Base-by-base conservation (phyloP, 2,113 vertebrate genomes). In the Atrichornis clamosus region DNA sequence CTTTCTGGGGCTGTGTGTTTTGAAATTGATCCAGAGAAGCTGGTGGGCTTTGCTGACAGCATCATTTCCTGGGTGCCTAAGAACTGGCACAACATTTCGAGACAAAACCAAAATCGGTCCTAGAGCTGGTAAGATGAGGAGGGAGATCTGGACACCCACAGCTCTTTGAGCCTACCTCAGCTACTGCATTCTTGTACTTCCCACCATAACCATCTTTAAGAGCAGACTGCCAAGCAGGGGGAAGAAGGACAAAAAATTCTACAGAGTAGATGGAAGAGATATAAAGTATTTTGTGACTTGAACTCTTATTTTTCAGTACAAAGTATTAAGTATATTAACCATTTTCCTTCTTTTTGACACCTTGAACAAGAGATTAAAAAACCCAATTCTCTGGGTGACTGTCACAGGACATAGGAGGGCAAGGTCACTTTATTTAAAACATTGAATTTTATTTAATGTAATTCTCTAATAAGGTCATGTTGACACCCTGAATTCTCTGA, bases 381-480 rank as follows among this genome's bases (percentile, higher is more conserved):
- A 44, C 53, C 15, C 13, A 15, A 3, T 91, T 87, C 69, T 87
- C 58, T 93, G 41, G 37, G 30, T 58, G 50, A 42, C 35, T 58
- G 59, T 42, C 30, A 84, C 8, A 68, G 35, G 47, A 84, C 53
- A 68, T 67, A 70, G 13, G 24, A 93, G n/a, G 56, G 14, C 68
- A 95, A 89, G 80, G 76, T 90, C 73, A 46, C 60, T 89, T 95
- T 52, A 87, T 49, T 91, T 85, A 87, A 95, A 95, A 76, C 7
- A 32, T 10, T n/a, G 30, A 39, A 76, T 89, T 91, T 81, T 74
- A 92, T 87, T 93, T 84, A 64, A 92, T 33, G 41, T 68, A 84
- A 41, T 65, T 52, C 15, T 84, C n/a, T 84, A 88, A 59, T 59
- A 93, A 90, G 84, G 84, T 87, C 89, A 90, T 26, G 44, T 72